Percentiles rank a stretch among this genome's conserved stretches.
Conservation (phyloP, 2,113 vertebrate species). For the Amblyopsis rosae region DNA sequence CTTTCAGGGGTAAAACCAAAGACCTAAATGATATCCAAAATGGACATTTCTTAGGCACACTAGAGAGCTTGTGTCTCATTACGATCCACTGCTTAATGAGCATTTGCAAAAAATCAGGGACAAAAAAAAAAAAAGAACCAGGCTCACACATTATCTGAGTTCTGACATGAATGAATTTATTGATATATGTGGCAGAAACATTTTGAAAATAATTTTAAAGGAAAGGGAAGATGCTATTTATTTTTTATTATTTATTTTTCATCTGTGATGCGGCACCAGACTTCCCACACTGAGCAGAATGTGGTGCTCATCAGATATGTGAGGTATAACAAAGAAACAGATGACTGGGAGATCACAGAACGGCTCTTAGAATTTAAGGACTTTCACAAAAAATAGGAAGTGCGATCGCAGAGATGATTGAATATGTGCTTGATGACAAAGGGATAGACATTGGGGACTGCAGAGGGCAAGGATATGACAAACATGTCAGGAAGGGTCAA, state of each 20-base stretch:
- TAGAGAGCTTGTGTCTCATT: constrained; percentile 20
- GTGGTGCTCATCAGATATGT: constrained; percentile 35
- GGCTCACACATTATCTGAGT: too few relatives aligned
- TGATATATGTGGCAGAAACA: too few relatives aligned
- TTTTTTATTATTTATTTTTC: too few relatives aligned
- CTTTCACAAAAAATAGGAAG: constrained; percentile 15
- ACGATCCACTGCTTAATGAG: constrained; percentile 24
- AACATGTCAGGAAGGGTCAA: constrained; percentile 35
- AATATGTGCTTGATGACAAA: neutral
- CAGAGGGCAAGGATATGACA: constrained; percentile 32
- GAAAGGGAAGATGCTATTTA: too few relatives aligned
- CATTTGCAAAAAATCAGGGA: constrained; percentile 15
- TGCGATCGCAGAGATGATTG: constrained; percentile 4
- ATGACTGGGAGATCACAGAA: constrained; percentile 22
- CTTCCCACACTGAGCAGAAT: constrained; percentile 20
- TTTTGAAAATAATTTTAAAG: too few relatives aligned
- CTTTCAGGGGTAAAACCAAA: constrained; percentile 16
- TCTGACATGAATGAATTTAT: too few relatives aligned
- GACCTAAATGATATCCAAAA: constrained; percentile 25
- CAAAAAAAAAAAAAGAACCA: too few relatives aligned
- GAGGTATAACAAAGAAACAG: constrained; percentile 20
- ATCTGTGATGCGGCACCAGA: neutral
- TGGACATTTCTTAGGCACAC: constrained; percentile 25
- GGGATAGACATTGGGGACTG: constrained; percentile 17
- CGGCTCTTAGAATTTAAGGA: neutral